These are phyloP conservation scores for Tipula unca DNA, from an alignment of 2,888 invertebrate species.

Conservation along the genomic window DNA sequence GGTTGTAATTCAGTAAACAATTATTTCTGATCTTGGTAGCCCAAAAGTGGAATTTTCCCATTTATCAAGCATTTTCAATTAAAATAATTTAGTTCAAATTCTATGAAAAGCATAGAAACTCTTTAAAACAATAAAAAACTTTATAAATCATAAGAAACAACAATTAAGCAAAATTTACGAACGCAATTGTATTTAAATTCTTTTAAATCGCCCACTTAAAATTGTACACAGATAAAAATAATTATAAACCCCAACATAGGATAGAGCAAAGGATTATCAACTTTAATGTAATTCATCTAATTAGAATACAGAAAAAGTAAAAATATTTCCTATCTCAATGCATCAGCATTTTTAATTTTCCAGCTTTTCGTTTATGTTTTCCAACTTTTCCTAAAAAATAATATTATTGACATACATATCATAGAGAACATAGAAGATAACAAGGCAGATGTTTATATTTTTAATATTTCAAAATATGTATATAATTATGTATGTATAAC, in stretches of 20 bases:
- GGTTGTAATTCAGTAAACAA: too few relatives aligned
- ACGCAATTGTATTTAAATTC: background rate
- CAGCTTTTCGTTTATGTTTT: background rate
- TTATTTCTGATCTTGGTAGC: too few relatives aligned
- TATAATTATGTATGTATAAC: background rate
- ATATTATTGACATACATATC: background rate
- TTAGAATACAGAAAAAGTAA: background rate
- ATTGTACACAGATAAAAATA: background rate
- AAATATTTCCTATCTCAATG: background rate
- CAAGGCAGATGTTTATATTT: background rate
- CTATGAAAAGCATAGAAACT: background rate
- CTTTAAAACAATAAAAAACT: background rate
- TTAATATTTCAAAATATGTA: background rate
- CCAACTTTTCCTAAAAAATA: background rate
- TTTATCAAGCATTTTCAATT: too few relatives aligned
- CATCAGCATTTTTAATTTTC: constrained; percentile 8
- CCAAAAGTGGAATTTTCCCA: too few relatives aligned
- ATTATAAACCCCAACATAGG: background rate
- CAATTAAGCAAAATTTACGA: too few relatives aligned
- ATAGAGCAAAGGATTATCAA: background rate
- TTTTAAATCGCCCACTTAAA: background rate
- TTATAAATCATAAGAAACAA: too few relatives aligned
- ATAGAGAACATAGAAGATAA: background rate
- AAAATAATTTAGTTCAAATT: background rate
- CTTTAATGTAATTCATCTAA: background rate